Conservation (phyloP, 2,888 invertebrate genomes). For the Aspidiotus rigidus region DNA sequence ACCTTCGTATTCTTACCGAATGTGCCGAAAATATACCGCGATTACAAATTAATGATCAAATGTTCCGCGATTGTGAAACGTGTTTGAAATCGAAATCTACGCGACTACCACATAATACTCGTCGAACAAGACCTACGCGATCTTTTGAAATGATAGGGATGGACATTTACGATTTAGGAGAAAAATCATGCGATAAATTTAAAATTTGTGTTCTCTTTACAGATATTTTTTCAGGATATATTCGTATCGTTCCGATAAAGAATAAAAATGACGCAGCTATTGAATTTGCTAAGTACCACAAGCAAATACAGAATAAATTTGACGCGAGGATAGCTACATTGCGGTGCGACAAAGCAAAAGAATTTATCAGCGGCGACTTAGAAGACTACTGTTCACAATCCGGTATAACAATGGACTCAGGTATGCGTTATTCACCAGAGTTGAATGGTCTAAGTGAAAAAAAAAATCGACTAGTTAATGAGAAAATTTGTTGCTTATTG, state of each 20-base stretch:
- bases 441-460: not conserved
- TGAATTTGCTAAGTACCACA: not conserved
- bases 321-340: not conserved
- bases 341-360: not conserved
- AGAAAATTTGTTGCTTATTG: not conserved
- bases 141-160: not conserved
- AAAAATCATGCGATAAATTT: not conserved
- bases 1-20: too few relatives aligned
- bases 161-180: not conserved
- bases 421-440: not conserved
- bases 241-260: not conserved
- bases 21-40: not conserved
- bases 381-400: not conserved
- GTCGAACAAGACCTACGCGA: not conserved
- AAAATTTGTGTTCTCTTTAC: not conserved
- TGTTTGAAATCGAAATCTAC: not conserved
- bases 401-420: not conserved
- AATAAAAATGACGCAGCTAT: not conserved
- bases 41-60: not conserved
- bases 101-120: not conserved
- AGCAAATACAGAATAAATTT: not conserved
- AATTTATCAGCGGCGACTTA: not conserved
- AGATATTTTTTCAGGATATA: not conserved
- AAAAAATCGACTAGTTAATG: conserved; percentile 13
- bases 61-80: not conserved